Evolutionary conservation across 1,140 invertebrate species (phyloP), one percentile per base, ranked within the genome.

Genomic region (Drosophila ambigua): DNA sequence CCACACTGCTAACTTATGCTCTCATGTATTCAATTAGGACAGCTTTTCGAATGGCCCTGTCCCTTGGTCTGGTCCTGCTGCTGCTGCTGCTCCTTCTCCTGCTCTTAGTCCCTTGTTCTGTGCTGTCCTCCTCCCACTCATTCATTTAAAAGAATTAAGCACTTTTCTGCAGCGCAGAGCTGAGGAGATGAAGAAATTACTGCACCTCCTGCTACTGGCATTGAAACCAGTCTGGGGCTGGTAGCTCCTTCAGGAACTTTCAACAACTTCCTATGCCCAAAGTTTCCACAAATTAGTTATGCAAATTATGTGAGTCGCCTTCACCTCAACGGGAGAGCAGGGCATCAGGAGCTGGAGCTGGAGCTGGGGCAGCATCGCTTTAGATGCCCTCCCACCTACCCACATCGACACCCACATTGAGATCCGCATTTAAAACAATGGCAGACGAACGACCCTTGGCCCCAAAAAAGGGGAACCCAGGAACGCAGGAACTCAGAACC

Each of bases 11-110:
- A 85, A 85, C 82, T 85, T 85, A 87, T 85, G 82, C 83, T 85
- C 82, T 85, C 78, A 85, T 85, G 83, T 85, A 85, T 85, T 85
- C 82, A 85, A 85, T 85, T 85, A 85, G 82, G 83, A 85, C 83
- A 85, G 74, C 79, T 85, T 75, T 85, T 85, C 81, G 74, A 85
- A 87, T 87, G 74, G 64, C 55, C 50, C 54, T 60, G 64, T 57
- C 48, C 64, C 51, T 39, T 11, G 39, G 23, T 13, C 31, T 5
- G 28, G 43, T 31, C 45, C 55, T 48, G 64, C 9, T 11, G 16
- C 20, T 5, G 13, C 13, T 41, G 20, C 44, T 31, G 31, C 8
- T 31, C 26, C 20, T 20, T 20, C 20, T 20, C 20, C 20, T 28
- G 26, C 31, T 52, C 7, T 9, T 28, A 1, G 31, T 35, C 9